Base-by-base conservation (phyloP, 2,888 invertebrate genomes). In the Pomacea canaliculata region DNA sequence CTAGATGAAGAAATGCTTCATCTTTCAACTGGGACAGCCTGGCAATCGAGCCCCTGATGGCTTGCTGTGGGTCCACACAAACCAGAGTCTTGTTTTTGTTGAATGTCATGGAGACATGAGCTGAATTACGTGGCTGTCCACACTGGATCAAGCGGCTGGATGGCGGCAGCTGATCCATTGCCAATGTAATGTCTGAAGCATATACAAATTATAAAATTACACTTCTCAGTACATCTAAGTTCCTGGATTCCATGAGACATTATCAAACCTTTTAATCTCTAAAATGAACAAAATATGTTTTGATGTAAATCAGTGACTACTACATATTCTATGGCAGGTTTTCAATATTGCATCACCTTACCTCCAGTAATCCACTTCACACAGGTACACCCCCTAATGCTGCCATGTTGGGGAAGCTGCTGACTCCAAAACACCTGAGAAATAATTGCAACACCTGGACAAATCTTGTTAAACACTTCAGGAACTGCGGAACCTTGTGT, bases 81-180 rank as follows among this genome's bases (percentile, higher is more conserved):
- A 48, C 48, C 9, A 68, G 18, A 5, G 68, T 68, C 27, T 12
- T 19, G 68, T 68, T 68, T 19, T 46, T 68, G 37, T 46, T 27
- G 19, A 68, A 19, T 19, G 68, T 27, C 48, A 46, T 46, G 19
- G 7, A 27, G 68, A 68, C 13, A 8, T 46, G 48, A 68, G 37
- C 27, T 12, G 18, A 27, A 19, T n/a, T 37, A 9, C 0, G 37
- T 46, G 68, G 68, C 19, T 46, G n/a, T 68, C 68, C 68, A 68
- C 19, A 68, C 68, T 68, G 68, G 37, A 68, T 37, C 19, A 68
- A 37, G 48, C 48, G 48, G 8, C 68, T 46, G 8, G 68, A 68
- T 27, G 68, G 4, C 13, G 68, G 48, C 48, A 68, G 19, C 68
- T 68, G 68, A 19, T 68, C 68, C 27, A 68, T n/a, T 23, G 68